These are phyloP conservation scores for Drosophila quinaria DNA, from an alignment of 2,888 invertebrate genomes.

Conservation along the genomic window DNA sequence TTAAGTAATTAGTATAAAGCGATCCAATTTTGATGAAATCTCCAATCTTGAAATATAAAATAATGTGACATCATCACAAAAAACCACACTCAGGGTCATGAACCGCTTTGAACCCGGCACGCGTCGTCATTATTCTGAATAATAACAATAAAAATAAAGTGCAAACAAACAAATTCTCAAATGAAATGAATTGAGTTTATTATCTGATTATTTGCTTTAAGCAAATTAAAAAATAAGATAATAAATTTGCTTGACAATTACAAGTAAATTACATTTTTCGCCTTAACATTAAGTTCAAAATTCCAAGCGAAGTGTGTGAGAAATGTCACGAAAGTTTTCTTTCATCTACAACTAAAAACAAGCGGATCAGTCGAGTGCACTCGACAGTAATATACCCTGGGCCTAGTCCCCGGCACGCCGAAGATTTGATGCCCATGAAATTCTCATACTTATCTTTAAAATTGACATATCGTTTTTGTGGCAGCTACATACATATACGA, in stretches of 20 bases:
- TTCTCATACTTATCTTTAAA: too few relatives aligned
- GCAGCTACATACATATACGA: too few relatives aligned
- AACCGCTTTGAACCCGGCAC: conserved; percentile 16
- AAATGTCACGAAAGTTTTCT: background rate
- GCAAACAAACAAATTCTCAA: conserved; percentile 3
- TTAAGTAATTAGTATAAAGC: background rate
- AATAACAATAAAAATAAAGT: conserved; percentile 25
- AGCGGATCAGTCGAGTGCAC: too few relatives aligned
- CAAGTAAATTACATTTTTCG: background rate
- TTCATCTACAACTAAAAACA: conserved; percentile 6
- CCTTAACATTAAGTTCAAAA: background rate
- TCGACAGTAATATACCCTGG: too few relatives aligned
- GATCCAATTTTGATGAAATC: background rate
- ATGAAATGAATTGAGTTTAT: background rate
- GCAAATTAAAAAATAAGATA: too few relatives aligned
- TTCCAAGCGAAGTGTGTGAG: background rate
- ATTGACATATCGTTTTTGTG: too few relatives aligned
- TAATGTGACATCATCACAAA: background rate
- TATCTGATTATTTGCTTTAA: background rate
- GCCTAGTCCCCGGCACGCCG: too few relatives aligned
- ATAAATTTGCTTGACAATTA: conserved; percentile 14
- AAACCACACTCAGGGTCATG: conserved; percentile 31
- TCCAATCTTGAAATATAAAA: background rate
- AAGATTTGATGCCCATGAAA: too few relatives aligned
- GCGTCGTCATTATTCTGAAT: conserved; percentile 4